These are phyloP conservation scores for Nycticryphes semicollaris DNA, from an alignment of 2,113 vertebrate species.

Conservation along the genomic window DNA sequence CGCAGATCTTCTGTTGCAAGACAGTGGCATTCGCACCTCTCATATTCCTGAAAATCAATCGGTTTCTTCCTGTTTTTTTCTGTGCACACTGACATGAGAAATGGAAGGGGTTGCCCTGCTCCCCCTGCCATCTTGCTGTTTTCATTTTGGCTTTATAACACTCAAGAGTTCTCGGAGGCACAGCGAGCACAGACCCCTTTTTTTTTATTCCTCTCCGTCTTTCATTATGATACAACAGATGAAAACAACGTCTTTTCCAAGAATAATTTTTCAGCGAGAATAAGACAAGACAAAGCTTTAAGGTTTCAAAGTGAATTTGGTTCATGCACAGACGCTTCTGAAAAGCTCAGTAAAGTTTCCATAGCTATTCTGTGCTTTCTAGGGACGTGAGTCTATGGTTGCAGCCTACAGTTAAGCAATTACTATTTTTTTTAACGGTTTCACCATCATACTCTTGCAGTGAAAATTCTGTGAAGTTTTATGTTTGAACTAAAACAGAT, in stretches of 20 bases:
- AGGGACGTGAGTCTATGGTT: neutral
- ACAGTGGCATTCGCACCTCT: neutral
- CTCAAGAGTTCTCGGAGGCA: neutral
- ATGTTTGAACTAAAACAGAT: slow-evolving; percentile 40
- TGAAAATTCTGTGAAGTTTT: slow-evolving; percentile 33
- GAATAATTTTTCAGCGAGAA: neutral
- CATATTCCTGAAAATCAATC: neutral
- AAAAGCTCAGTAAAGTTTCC: neutral
- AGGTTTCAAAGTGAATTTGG: neutral
- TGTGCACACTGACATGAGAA: neutral
- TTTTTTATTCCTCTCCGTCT: neutral
- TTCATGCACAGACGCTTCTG: neutral
- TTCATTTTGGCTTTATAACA: neutral
- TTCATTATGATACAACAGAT: neutral
- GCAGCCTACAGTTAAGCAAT: neutral
- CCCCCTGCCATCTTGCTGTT: neutral
- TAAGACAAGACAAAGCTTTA: neutral
- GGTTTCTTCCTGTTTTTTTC: neutral
- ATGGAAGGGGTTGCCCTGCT: neutral
- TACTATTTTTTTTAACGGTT: neutral
- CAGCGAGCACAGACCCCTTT: neutral
- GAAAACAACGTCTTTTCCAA: neutral
- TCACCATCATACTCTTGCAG: neutral
- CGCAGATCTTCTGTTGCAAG: neutral
- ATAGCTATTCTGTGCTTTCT: neutral